Percentiles rank a stretch among this genome's conserved stretches.
Conservation (phyloP, 2,888 invertebrate species). For the Campopleginae sp. region DNA sequence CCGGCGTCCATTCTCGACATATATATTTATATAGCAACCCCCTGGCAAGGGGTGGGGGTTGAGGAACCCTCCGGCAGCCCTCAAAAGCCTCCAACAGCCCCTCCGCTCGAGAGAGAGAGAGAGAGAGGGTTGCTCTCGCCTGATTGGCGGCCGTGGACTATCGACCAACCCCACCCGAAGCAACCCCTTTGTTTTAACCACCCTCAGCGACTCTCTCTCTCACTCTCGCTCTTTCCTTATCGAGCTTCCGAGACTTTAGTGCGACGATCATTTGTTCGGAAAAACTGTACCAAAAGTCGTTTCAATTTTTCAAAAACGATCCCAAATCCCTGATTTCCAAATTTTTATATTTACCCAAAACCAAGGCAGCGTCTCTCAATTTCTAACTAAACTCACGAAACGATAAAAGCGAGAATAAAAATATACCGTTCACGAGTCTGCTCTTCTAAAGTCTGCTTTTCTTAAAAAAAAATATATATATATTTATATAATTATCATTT, state of each 20-base stretch:
- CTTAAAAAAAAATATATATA: no score
- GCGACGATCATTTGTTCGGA: slow-evolving; percentile 17
- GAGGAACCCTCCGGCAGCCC: slow-evolving; percentile 46
- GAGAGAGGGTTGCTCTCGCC: slow-evolving; percentile 77
- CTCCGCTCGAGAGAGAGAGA: slow-evolving; percentile 28
- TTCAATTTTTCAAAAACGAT: background rate
- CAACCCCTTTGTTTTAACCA: slow-evolving; percentile 83
- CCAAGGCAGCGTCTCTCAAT: background rate
- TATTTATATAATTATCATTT: no score
- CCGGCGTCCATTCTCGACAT: slow-evolving; percentile 44
- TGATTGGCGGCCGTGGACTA: slow-evolving; percentile 83
- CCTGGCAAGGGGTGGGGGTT: slow-evolving; percentile 42
- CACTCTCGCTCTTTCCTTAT: slow-evolving; percentile 32
- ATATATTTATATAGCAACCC: slow-evolving; percentile 7
- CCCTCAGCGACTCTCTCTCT: slow-evolving; percentile 74
- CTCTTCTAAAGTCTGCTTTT: no score
- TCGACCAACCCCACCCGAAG: slow-evolving; percentile 81
- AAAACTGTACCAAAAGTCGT: slow-evolving; percentile 1
- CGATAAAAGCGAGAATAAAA: background rate
- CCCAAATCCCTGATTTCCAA: background rate
- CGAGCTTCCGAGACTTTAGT: background rate
- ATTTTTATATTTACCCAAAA: background rate
- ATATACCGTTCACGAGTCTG: background rate
- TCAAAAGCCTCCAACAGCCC: slow-evolving; percentile 55
- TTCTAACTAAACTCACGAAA: background rate